phyloP scores from a whole-genome alignment of 2,888 invertebrate species.

The Epiblema foenella region DNA sequence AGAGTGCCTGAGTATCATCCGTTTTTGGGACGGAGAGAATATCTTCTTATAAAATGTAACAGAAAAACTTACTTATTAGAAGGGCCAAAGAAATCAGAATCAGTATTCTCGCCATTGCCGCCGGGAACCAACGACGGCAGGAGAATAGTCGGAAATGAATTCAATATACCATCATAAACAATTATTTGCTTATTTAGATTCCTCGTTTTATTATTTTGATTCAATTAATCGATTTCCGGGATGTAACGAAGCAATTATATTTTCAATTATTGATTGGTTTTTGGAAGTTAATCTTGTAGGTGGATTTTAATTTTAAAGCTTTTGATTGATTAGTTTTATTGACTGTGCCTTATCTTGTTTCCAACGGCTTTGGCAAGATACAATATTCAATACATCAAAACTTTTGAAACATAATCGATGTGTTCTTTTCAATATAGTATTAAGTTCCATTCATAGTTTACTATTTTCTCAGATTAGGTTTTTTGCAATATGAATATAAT shows the following conservation, averaged over 20 bases:
- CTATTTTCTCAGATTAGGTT: too few species aligned
- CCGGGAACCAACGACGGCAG: conserved; percentile 47
- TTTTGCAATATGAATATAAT: too few species aligned
- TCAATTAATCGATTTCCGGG: conserved; percentile 53
- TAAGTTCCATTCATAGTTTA: too few species aligned
- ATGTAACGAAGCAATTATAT: conserved; percentile 38
- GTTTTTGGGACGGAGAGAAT: too few species aligned
- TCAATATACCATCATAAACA: conserved; percentile 42
- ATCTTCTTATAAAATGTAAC: not conserved
- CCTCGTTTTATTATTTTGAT: conserved; percentile 53
- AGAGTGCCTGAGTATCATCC: too few species aligned
- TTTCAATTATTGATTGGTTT: conserved; percentile 33
- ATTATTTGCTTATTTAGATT: conserved; percentile 57
- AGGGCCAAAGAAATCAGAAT: conserved; percentile 52
- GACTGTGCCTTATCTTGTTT: not conserved
- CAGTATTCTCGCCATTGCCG: conserved; percentile 57
- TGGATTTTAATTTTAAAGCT: not conserved
- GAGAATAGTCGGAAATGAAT: conserved; percentile 41
- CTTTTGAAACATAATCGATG: too few species aligned
- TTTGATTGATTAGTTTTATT: conserved; percentile 3
- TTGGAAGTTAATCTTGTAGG: conserved; percentile 21
- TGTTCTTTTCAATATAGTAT: too few species aligned
- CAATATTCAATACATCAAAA: too few species aligned
- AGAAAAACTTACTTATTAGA: conserved; percentile 58
- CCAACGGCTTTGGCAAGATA: too few species aligned